These are phyloP conservation scores for Fopius arisanus DNA, from an alignment of 1,140 invertebrate genomes.

Conservation along the genomic window DNA sequence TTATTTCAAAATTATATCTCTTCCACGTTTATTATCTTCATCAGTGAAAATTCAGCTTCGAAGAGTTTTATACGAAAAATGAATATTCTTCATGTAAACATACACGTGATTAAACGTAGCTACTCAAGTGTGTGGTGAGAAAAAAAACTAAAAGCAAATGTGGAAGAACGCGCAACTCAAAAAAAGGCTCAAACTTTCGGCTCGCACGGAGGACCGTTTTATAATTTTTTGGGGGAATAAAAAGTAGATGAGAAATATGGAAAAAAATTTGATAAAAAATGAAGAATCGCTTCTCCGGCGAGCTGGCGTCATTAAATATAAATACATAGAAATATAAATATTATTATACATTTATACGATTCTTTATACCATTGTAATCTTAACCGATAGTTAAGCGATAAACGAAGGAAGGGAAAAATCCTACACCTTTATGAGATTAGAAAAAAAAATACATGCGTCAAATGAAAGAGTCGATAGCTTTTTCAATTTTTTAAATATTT, in stretches of 20 bases:
- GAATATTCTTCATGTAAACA: not conserved
- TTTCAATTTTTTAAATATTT: slow-evolving; percentile 10
- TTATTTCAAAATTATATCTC: not conserved
- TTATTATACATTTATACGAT: slow-evolving; percentile 59
- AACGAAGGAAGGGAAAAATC: slow-evolving; percentile 6
- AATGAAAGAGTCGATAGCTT: not conserved
- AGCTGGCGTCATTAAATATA: slow-evolving; percentile 60
- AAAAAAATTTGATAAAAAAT: slow-evolving; percentile 34
- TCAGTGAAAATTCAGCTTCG: not conserved
- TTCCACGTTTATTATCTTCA: not conserved
- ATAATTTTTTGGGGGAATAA: slow-evolving; percentile 1
- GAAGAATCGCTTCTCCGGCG: slow-evolving; percentile 64
- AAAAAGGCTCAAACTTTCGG: slow-evolving; percentile 59
- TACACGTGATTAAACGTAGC: not conserved
- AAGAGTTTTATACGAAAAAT: not conserved
- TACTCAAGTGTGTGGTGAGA: slow-evolving; percentile 21
- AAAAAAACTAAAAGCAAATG: slow-evolving; percentile 30
- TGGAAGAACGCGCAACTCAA: slow-evolving; percentile 58
- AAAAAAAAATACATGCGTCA: not conserved
- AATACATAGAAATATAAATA: slow-evolving; percentile 43
- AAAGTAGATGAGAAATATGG: not conserved
- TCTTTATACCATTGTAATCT: slow-evolving; percentile 61
- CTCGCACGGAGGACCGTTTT: slow-evolving; percentile 63
- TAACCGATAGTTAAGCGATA: slow-evolving; percentile 32
- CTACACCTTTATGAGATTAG: slow-evolving; percentile 22